Percentiles rank a stretch among this genome's conserved stretches.
These are phyloP conservation scores for Drosophila nikananu DNA, from an alignment of 1,140 invertebrate species.

Conservation along the genomic window DNA sequence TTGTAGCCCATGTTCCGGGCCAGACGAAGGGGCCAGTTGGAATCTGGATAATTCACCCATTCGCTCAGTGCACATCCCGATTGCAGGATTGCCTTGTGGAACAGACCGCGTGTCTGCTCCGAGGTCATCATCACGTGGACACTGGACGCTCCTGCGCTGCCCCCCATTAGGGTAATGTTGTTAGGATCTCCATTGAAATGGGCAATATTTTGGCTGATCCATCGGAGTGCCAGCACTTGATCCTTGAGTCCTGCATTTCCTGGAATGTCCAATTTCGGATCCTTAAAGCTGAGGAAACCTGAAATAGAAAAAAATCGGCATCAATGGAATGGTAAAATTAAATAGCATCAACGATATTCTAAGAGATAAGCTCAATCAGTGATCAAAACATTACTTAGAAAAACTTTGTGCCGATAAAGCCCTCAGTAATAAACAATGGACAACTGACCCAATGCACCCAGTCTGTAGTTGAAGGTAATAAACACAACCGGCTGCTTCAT, in stretches of 20 bases:
- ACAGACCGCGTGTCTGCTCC: slow-evolving; percentile 82
- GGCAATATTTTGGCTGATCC: slow-evolving; percentile 88
- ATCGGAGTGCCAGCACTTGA: slow-evolving; percentile 86
- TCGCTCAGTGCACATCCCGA: slow-evolving; percentile 86
- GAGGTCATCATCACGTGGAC: slow-evolving; percentile 87
- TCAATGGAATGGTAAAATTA: too few relatives aligned
- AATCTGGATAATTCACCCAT: slow-evolving; percentile 72
- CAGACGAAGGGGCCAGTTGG: slow-evolving; percentile 41
- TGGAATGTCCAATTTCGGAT: slow-evolving; percentile 72
- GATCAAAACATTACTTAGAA: too few relatives aligned
- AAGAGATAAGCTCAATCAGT: too few relatives aligned
- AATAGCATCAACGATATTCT: too few relatives aligned
- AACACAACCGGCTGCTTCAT: slow-evolving; percentile 86
- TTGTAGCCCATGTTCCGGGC: not conserved
- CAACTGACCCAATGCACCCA: slow-evolving; percentile 86
- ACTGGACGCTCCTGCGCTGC: slow-evolving; percentile 85
- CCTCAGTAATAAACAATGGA: not conserved
- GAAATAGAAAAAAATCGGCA: not conserved
- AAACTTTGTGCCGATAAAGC: too few relatives aligned
- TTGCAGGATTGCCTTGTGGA: slow-evolving; percentile 85
- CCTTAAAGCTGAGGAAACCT: slow-evolving; percentile 80
- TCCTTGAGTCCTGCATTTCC: slow-evolving; percentile 85
- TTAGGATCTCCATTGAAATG: slow-evolving; percentile 77
- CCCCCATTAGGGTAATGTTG: slow-evolving; percentile 85
- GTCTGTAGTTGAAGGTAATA: slow-evolving; percentile 87